Conservation (phyloP, 2,113 vertebrate genomes). For the Cyanoderma ruficeps region DNA sequence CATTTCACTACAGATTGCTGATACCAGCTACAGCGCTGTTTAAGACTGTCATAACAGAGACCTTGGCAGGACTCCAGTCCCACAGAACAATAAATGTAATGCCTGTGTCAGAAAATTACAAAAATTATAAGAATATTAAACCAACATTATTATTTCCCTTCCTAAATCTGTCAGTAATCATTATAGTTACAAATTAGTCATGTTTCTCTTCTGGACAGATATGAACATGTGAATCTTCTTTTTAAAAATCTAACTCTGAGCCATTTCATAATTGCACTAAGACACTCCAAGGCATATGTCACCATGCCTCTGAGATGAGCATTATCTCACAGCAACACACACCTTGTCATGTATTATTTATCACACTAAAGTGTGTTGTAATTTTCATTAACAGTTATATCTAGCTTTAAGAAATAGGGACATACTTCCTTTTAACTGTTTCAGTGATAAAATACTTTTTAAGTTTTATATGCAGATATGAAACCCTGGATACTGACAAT, state of each 20-base stretch:
- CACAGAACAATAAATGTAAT: slow-evolving; percentile 15
- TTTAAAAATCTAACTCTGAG: slow-evolving; percentile 26
- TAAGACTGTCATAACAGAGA: slow-evolving; percentile 7
- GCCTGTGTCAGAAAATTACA: not conserved
- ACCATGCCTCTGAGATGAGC: not conserved
- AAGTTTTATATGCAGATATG: not conserved
- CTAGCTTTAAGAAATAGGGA: slow-evolving; percentile 5
- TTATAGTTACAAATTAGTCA: slow-evolving; percentile 8
- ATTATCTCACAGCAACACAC: slow-evolving; percentile 44
- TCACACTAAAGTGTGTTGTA: slow-evolving; percentile 22
- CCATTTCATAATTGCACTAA: slow-evolving; percentile 32
- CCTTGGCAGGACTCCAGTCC: slow-evolving; percentile 36
- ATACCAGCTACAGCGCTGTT: not conserved
- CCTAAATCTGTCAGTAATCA: slow-evolving; percentile 5
- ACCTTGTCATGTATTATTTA: slow-evolving; percentile 55
- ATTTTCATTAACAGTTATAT: slow-evolving; percentile 52
- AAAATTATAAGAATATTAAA: not conserved
- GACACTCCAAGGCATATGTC: slow-evolving; percentile 14
- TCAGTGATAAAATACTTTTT: not conserved
- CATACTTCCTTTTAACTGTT: not conserved
- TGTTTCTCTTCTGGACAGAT: slow-evolving; percentile 4
- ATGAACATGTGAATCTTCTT: not conserved
- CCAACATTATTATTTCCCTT: not conserved
- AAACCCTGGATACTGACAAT: not conserved
- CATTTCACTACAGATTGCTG: slow-evolving; percentile 35